phyloP scores from a whole-genome alignment of 2,113 vertebrate genomes.

The Marmota flaviventris region DNA sequence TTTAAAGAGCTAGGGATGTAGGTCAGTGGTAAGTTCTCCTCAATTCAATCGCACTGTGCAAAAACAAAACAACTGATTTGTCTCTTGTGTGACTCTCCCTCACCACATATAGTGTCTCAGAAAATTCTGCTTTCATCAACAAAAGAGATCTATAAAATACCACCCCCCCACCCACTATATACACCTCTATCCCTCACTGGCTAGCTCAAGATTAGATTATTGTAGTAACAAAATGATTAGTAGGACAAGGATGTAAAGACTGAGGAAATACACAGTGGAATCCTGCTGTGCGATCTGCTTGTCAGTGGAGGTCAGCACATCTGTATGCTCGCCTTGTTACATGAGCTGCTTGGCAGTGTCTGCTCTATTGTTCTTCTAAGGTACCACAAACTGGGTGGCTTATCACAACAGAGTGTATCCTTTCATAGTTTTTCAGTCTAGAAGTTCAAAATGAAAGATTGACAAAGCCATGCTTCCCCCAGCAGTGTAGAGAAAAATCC shows the following conservation, averaged over 20 bases:
- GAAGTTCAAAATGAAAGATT: conserved; percentile 14
- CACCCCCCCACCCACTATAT: neutral
- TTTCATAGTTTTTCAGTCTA: neutral
- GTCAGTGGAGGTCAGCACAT: neutral
- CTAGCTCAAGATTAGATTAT: neutral
- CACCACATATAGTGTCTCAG: neutral
- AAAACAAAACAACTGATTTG: neutral
- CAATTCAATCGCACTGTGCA: too few species aligned
- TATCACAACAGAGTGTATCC: neutral
- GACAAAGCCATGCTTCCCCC: neutral
- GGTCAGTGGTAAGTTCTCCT: too few species aligned
- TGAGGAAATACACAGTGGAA: neutral
- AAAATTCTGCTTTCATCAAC: conserved; percentile 12
- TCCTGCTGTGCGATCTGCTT: neutral
- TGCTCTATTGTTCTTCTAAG: neutral
- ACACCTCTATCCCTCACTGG: neutral
- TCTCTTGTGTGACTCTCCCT: neutral
- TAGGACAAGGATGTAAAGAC: neutral
- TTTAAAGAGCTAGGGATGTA: too few species aligned
- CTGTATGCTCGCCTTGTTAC: neutral
- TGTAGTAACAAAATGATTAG: neutral
- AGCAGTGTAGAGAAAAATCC: neutral
- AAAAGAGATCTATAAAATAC: neutral
- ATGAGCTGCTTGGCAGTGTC: neutral
- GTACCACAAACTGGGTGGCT: neutral